A percentile compares a stretch with the other conserved stretches of the same genome.
Evolutionary conservation across 2,888 invertebrate species (phyloP).

Genomic region (Hypomecis atomaria): DNA sequence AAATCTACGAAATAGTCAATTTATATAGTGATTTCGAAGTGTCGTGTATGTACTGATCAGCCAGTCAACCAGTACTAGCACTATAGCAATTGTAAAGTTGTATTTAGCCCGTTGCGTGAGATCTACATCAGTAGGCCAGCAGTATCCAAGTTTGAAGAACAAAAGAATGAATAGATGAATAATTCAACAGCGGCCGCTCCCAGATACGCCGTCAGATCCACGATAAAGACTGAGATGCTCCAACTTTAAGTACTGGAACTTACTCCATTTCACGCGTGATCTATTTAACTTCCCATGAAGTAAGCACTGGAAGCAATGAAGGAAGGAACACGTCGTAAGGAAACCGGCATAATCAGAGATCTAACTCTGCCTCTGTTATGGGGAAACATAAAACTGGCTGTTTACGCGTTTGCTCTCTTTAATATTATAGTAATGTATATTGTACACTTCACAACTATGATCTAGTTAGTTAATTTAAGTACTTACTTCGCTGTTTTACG

Average conservation of each 20-base stretch:
- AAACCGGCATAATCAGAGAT: slow-evolving; percentile 16
- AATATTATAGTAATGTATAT: neutral
- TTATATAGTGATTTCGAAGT: too few species aligned
- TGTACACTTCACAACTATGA: too few species aligned
- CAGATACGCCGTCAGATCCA: slow-evolving; percentile 60
- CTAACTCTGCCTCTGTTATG: slow-evolving; percentile 5
- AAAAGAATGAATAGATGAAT: slow-evolving; percentile 66
- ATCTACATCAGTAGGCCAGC: slow-evolving; percentile 27
- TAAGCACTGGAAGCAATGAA: slow-evolving; percentile 16
- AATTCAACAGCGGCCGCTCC: slow-evolving; percentile 56
- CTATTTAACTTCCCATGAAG: slow-evolving; percentile 29
- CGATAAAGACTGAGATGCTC: slow-evolving; percentile 53
- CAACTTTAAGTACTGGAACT: slow-evolving; percentile 47
- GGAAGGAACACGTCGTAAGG: slow-evolving; percentile 27
- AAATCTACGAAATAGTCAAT: too few species aligned
- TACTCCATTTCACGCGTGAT: slow-evolving; percentile 43
- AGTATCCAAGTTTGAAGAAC: slow-evolving; percentile 51
- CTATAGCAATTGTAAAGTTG: neutral
- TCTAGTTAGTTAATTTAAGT: too few species aligned
- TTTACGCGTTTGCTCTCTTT: slow-evolving; percentile 2
- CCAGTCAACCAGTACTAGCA: too few species aligned
- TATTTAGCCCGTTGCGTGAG: slow-evolving; percentile 11
- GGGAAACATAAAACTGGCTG: slow-evolving; percentile 11
- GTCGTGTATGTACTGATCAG: too few species aligned
- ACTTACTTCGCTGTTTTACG: too few species aligned